phyloP scores from a whole-genome alignment of 2,113 vertebrate species.

The Eclectus roratus region DNA sequence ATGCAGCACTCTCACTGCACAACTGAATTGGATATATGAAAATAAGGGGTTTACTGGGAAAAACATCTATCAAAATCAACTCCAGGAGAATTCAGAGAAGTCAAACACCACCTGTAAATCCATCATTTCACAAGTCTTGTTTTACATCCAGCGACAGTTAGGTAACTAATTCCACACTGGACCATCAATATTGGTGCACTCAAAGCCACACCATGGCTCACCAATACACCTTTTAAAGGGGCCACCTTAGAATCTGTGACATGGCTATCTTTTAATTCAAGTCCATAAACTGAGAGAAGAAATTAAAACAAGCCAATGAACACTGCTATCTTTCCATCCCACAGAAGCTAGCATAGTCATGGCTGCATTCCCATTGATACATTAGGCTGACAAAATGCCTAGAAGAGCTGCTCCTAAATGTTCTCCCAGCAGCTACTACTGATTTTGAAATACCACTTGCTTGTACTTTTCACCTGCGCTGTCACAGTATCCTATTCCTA shows the following conservation, averaged over 20 bases:
- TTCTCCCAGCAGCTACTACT: background rate
- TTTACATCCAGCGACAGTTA: conserved; percentile 2
- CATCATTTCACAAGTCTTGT: conserved; percentile 73
- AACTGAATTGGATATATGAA: background rate
- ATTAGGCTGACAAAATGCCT: background rate
- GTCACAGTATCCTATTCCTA: background rate
- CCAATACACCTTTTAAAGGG: conserved; percentile 25
- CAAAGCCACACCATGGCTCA: background rate
- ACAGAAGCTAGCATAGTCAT: background rate
- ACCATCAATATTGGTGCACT: background rate
- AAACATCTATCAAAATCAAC: conserved; percentile 36
- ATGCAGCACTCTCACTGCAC: conserved; percentile 36
- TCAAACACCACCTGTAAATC: conserved; percentile 75
- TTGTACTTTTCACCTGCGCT: background rate
- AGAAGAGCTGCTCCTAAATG: background rate
- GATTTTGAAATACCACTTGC: background rate
- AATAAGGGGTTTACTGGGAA: background rate
- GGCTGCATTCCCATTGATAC: background rate
- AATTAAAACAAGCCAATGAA: conserved; percentile 32
- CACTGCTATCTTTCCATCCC: background rate
- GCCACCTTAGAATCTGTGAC: conserved; percentile 18
- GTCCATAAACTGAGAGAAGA: conserved; percentile 42
- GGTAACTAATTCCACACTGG: background rate
- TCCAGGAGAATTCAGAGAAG: conserved; percentile 50
- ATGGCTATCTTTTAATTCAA: conserved; percentile 11